phyloP scores from a whole-genome alignment of 1,140 invertebrate species.

The Lepidurus apus region DNA sequence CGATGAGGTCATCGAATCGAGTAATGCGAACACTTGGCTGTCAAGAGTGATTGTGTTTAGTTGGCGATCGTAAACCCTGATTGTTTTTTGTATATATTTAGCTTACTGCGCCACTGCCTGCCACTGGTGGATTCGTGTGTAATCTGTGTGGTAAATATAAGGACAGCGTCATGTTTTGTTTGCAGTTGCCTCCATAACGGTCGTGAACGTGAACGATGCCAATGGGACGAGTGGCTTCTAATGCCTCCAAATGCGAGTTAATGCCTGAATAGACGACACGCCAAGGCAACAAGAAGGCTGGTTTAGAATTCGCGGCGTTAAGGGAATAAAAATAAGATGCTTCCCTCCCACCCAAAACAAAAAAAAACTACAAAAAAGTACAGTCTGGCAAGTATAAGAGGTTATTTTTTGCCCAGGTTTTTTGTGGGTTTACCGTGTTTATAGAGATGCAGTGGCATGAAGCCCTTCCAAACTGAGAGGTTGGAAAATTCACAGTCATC shows the following conservation, averaged over 20 bases:
- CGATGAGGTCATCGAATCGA: slow-evolving; percentile 40
- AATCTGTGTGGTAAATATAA: slow-evolving; percentile 40
- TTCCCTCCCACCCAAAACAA: neutral
- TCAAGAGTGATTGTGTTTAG: slow-evolving; percentile 27
- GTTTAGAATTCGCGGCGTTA: neutral
- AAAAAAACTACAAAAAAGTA: neutral
- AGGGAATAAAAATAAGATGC: no score
- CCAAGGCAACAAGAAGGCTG: neutral
- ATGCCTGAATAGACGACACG: slow-evolving; percentile 36
- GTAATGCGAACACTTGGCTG: slow-evolving; percentile 40
- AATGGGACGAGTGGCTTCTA: slow-evolving; percentile 42
- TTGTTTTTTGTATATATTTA: slow-evolving; percentile 19
- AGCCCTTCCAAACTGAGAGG: slow-evolving; percentile 40
- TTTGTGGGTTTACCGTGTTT: slow-evolving; percentile 39
- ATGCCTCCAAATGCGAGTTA: slow-evolving; percentile 42
- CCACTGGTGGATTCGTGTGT: slow-evolving; percentile 40
- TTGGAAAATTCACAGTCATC: slow-evolving; percentile 40
- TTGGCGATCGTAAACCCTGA: neutral
- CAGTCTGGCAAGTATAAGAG: neutral
- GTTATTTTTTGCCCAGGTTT: neutral
- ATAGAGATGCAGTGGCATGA: slow-evolving; percentile 42
- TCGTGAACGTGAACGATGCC: slow-evolving; percentile 39
- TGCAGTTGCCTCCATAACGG: slow-evolving; percentile 35
- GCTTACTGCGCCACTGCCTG: slow-evolving; percentile 40
- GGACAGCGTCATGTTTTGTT: slow-evolving; percentile 40